Percentiles rank a stretch among this genome's conserved stretches.
phyloP scores from a whole-genome alignment of 2,113 vertebrate species.

The Sigmodon hispidus region DNA sequence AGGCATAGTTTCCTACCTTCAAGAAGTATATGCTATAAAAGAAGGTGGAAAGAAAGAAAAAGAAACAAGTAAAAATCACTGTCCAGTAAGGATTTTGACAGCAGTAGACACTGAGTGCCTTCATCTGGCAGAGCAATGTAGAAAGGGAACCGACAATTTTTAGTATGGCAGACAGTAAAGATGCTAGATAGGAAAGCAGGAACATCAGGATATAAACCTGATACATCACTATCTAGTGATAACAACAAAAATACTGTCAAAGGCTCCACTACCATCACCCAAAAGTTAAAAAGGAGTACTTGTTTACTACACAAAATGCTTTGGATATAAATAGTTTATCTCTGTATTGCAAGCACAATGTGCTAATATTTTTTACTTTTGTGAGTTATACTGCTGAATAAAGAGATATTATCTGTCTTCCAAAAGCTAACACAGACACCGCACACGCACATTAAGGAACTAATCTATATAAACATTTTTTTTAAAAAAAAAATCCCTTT shows the following conservation, averaged over 20 bases:
- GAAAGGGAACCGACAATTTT: background rate
- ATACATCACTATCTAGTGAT: background rate
- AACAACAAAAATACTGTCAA: conserved; percentile 42
- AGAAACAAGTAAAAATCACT: background rate
- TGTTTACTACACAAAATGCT: background rate
- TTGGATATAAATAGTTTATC: background rate
- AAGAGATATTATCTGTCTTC: conserved; percentile 49
- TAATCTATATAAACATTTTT: too few species aligned
- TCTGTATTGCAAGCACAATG: conserved; percentile 1
- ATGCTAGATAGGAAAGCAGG: background rate
- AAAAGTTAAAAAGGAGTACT: background rate
- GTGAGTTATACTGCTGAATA: background rate
- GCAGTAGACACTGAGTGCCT: background rate
- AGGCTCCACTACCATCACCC: background rate
- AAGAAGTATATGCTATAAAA: conserved; percentile 34
- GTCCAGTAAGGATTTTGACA: background rate
- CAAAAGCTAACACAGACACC: background rate
- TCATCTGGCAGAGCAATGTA: background rate
- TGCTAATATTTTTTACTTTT: conserved; percentile 6
- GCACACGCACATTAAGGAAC: background rate
- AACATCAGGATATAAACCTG: background rate
- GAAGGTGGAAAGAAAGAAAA: background rate
- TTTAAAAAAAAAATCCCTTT: too few species aligned
- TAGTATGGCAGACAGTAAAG: background rate
- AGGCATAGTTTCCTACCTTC: conserved; percentile 17